These are phyloP conservation scores for Oriolus oriolus DNA, from an alignment of 2,113 vertebrate genomes.

Conservation along the genomic window DNA sequence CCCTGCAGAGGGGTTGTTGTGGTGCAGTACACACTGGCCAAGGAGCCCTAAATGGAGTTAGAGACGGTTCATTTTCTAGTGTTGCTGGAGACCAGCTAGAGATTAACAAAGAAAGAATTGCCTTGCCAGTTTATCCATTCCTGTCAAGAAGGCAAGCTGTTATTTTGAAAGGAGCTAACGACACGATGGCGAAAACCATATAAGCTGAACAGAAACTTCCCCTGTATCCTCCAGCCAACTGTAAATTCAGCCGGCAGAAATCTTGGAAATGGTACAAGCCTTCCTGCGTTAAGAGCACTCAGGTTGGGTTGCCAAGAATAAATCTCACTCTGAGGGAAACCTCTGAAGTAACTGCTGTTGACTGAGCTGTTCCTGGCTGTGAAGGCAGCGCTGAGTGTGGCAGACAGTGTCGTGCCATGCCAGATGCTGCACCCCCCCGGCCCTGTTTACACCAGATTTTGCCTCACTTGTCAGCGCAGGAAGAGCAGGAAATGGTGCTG, in stretches of 20 bases:
- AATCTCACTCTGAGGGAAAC: constrained; percentile 47
- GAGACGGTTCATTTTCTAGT: background rate
- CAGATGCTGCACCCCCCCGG: background rate
- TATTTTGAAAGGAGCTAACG: constrained; percentile 53
- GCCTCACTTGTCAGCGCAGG: background rate
- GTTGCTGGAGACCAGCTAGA: background rate
- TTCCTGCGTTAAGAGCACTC: constrained; percentile 6
- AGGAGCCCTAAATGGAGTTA: background rate
- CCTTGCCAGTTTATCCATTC: constrained; percentile 19
- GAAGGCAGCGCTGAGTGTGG: constrained; percentile 36
- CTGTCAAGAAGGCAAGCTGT: constrained; percentile 61
- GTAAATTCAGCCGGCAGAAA: constrained; percentile 55
- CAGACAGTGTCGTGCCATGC: constrained; percentile 11
- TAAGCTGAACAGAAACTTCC: constrained; percentile 57
- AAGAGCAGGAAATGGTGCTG: background rate
- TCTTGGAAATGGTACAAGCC: constrained; percentile 56
- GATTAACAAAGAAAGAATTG: constrained; percentile 35
- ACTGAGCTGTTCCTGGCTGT: constrained; percentile 23
- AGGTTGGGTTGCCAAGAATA: constrained; percentile 46
- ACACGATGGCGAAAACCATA: constrained; percentile 35
- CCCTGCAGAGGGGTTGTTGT: background rate
- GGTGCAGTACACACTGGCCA: background rate
- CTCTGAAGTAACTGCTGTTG: constrained; percentile 41
- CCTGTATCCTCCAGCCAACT: constrained; percentile 50
- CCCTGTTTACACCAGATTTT: background rate